phyloP scores from a whole-genome alignment of 1,140 invertebrate genomes.

The Chrysomallon squamiferum region DNA sequence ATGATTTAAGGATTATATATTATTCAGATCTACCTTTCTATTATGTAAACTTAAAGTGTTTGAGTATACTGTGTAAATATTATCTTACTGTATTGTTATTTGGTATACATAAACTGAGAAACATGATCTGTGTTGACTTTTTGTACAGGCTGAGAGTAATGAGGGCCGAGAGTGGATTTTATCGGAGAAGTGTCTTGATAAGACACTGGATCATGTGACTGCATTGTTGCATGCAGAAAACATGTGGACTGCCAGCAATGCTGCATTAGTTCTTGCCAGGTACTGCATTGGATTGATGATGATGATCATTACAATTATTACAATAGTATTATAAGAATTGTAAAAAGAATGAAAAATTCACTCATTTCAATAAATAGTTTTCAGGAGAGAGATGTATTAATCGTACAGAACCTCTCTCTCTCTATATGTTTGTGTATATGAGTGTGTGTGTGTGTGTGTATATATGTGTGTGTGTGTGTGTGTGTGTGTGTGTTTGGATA shows the following conservation, averaged over 20 bases:
- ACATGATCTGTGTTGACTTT: background rate
- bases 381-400: background rate
- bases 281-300: constrained; percentile 14
- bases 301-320: background rate
- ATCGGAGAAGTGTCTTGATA: constrained; percentile 44
- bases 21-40: too few relatives aligned
- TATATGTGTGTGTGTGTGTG: too few relatives aligned
- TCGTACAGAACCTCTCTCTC: too few relatives aligned
- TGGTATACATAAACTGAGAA: too few relatives aligned
- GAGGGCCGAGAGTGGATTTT: constrained; percentile 60
- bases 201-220: constrained; percentile 53
- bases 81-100: too few relatives aligned
- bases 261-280: constrained; percentile 61
- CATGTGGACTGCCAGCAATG: constrained; percentile 63
- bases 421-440: too few relatives aligned
- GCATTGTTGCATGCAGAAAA: constrained; percentile 53
- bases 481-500: too few relatives aligned
- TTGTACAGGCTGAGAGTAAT: constrained; percentile 54
- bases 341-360: background rate
- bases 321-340: background rate
- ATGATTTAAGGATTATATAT: too few relatives aligned
- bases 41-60: too few relatives aligned
- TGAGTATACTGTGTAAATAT: too few relatives aligned
- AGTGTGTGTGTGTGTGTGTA: too few relatives aligned
- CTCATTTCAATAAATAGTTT: background rate